Conservation (phyloP, 2,888 invertebrate species). For the Harpagoxenus sublaevis region DNA sequence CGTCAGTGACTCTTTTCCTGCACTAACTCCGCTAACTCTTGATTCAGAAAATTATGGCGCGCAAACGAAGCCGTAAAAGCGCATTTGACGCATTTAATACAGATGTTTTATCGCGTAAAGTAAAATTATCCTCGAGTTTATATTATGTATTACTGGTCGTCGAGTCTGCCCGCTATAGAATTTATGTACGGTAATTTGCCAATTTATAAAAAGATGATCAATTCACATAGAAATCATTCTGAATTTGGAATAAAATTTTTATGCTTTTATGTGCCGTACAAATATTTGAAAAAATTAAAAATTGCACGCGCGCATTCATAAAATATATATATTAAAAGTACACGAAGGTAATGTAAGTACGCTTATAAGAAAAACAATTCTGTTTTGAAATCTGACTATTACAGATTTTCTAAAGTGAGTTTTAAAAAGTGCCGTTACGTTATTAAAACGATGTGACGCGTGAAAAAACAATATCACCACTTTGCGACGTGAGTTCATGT, state of each 20-base stretch:
- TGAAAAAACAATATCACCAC: background rate
- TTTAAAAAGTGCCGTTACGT: background rate
- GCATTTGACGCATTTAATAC: constrained; percentile 31
- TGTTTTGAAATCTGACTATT: background rate
- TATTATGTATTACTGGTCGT: constrained; percentile 29
- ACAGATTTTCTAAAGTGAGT: background rate
- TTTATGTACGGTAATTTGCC: constrained; percentile 31
- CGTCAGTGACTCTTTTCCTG: constrained; percentile 36
- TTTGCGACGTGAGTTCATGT: background rate
- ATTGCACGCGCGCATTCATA: background rate
- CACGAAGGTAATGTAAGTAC: background rate
- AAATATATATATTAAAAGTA: background rate
- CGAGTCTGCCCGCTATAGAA: constrained; percentile 10
- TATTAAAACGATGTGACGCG: background rate
- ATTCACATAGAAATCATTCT: background rate
- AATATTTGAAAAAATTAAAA: background rate
- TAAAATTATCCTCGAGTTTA: constrained; percentile 64
- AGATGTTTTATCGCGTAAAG: constrained; percentile 26
- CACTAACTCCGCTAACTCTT: constrained; percentile 29
- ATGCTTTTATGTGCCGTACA: background rate
- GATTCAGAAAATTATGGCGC: constrained; percentile 41
- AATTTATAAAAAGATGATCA: background rate
- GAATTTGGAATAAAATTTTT: background rate
- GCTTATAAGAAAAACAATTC: background rate
- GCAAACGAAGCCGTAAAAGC: constrained; percentile 8